Percentiles rank a stretch among this genome's conserved stretches.
Evolutionary conservation across 2,797 vertebrate species (phyloP).

Genomic region (Crypturellus tataupa): DNA sequence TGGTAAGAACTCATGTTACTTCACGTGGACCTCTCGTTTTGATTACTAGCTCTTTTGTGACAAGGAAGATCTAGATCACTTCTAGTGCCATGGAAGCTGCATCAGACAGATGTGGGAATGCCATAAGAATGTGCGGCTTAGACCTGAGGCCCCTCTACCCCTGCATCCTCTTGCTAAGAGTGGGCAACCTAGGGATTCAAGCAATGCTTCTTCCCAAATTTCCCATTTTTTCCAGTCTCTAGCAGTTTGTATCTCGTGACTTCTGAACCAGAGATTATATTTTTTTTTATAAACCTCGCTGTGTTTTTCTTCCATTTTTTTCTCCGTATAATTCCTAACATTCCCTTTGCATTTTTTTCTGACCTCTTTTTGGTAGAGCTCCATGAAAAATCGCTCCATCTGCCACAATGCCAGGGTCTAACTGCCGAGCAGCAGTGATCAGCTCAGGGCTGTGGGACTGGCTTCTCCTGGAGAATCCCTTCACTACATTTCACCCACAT

Average conservation of each 20-base stretch:
- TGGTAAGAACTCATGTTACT: not conserved
- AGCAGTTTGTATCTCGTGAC: not conserved
- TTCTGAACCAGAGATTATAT: not conserved
- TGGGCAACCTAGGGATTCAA: not conserved
- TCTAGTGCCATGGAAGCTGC: not conserved
- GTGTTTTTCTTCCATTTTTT: not conserved
- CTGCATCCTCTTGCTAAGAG: not conserved
- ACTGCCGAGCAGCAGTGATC: not conserved
- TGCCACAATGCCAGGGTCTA: not conserved
- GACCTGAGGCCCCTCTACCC: not conserved
- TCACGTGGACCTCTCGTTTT: fast-evolving
- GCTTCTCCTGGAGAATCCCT: fast-evolving
- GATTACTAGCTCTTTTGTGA: not conserved
- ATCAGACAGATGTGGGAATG: not conserved
- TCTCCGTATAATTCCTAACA: not conserved
- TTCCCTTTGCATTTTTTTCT: not conserved
- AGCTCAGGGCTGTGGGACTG: not conserved
- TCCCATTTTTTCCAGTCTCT: not conserved
- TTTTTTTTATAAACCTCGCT: not conserved
- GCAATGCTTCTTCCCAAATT: not conserved
- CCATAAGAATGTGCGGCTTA: not conserved
- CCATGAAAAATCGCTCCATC: not conserved
- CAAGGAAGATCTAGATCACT: not conserved
- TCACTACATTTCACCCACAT: not conserved
- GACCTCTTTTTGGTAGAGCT: not conserved